Conservation (phyloP, 1,140 invertebrate species). For the Calephelis nemesis region DNA sequence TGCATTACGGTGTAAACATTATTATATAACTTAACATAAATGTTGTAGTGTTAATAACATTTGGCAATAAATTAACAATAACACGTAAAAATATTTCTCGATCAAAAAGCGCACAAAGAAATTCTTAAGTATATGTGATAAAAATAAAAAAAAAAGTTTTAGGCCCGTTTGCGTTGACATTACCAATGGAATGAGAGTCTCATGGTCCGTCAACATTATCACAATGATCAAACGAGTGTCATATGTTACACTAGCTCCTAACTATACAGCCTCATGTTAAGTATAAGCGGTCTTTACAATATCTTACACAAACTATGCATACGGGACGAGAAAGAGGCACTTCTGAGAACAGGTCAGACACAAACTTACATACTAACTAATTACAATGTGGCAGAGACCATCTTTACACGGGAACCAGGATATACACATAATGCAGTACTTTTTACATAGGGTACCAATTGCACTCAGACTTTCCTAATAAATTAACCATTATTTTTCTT, state of each 20-base stretch:
- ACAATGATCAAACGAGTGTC: conserved; percentile 45
- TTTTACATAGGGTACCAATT: conserved; percentile 40
- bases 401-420: conserved; percentile 48
- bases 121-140: conserved; percentile 18
- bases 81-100: conserved; percentile 65
- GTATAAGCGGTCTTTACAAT: conserved; percentile 68
- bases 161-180: conserved; percentile 41
- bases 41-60: conserved; percentile 64
- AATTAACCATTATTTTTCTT: conserved; percentile 65
- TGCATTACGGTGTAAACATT: conserved; percentile 20
- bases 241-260: conserved; percentile 39
- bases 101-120: conserved; percentile 55
- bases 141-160: conserved; percentile 55
- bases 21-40: conserved; percentile 34
- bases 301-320: conserved; percentile 68
- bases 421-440: conserved; percentile 61
- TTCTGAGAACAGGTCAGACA: conserved; percentile 60
- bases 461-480: conserved; percentile 56
- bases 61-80: conserved; percentile 78
- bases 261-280: conserved; percentile 69
- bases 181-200: neutral
- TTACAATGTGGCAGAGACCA: conserved; percentile 52
- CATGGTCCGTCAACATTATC: conserved; percentile 42
- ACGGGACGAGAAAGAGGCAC: conserved; percentile 71
- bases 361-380: conserved; percentile 53